Evolutionary conservation across 2,888 invertebrate genomes (phyloP).

Genomic region (Tetragnatha montana): DNA sequence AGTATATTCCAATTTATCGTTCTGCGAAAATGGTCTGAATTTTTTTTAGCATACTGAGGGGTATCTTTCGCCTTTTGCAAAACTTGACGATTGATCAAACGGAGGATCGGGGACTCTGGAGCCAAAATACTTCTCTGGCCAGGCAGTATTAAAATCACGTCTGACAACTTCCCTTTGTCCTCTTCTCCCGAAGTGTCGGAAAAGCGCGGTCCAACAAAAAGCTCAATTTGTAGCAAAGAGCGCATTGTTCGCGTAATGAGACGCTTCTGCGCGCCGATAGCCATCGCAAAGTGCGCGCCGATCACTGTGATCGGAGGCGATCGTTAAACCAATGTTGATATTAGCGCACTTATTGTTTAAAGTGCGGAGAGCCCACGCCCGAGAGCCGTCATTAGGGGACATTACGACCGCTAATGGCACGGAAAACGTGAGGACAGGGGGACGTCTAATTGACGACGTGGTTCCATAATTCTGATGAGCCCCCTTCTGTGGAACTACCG

Average conservation of each 20-base stretch:
- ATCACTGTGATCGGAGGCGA: slow-evolving; percentile 34
- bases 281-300: slow-evolving; percentile 27
- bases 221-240: slow-evolving; percentile 6
- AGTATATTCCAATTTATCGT: no score
- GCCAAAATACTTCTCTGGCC: no score
- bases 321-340: slow-evolving; percentile 56
- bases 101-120: no score
- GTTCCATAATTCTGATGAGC: no score
- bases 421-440: slow-evolving; percentile 14
- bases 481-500: no score
- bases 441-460: not conserved
- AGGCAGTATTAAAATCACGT: no score
- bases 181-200: not conserved
- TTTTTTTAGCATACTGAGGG: no score
- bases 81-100: no score
- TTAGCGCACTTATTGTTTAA: slow-evolving; percentile 49
- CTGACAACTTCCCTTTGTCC: no score
- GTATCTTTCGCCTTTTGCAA: no score
- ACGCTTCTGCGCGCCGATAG: not conserved
- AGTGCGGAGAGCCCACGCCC: slow-evolving; percentile 4
- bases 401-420: slow-evolving; percentile 32
- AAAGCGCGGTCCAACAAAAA: not conserved
- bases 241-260: slow-evolving; percentile 7
- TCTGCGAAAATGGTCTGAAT: no score
- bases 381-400: slow-evolving; percentile 43